Percentiles rank a stretch among this genome's conserved stretches.
These are phyloP conservation scores for Cossypha dichroa DNA, from an alignment of 2,797 vertebrate species.

Conservation along the genomic window DNA sequence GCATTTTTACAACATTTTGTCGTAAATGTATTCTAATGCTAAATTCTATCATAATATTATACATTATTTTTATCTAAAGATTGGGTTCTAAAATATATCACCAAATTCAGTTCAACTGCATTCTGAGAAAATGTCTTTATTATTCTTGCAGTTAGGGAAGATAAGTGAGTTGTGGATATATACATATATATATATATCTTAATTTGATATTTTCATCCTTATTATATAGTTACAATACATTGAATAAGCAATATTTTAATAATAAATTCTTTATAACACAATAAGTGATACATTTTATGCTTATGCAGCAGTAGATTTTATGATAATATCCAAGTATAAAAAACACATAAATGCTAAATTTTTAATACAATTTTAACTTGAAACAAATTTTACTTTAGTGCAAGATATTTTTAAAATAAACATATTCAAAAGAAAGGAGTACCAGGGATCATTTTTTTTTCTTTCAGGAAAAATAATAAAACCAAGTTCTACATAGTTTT, in stretches of 20 bases:
- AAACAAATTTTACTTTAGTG: not conserved
- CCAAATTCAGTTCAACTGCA: not conserved
- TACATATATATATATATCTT: not conserved
- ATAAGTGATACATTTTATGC: not conserved
- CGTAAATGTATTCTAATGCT: not conserved
- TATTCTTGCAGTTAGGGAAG: not conserved
- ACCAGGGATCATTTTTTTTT: fast-evolving
- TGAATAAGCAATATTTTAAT: not conserved
- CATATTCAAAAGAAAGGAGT: not conserved
- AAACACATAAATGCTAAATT: not conserved
- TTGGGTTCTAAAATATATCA: not conserved
- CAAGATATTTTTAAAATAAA: not conserved
- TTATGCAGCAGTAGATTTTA: not conserved
- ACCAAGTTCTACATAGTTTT: not conserved
- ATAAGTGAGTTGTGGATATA: not conserved
- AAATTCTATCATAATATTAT: not conserved
- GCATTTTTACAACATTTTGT: not conserved
- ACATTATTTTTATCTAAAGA: not conserved
- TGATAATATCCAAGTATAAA: not conserved
- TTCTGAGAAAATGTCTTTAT: not conserved
- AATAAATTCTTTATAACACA: not conserved
- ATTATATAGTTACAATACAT: not conserved
- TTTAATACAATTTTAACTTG: not conserved
- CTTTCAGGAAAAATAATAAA: not conserved
- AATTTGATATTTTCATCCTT: not conserved